Percentiles rank a stretch among this genome's conserved stretches.
phyloP scores from a whole-genome alignment of 1,140 invertebrate genomes.

The Drosophila setifemur region DNA sequence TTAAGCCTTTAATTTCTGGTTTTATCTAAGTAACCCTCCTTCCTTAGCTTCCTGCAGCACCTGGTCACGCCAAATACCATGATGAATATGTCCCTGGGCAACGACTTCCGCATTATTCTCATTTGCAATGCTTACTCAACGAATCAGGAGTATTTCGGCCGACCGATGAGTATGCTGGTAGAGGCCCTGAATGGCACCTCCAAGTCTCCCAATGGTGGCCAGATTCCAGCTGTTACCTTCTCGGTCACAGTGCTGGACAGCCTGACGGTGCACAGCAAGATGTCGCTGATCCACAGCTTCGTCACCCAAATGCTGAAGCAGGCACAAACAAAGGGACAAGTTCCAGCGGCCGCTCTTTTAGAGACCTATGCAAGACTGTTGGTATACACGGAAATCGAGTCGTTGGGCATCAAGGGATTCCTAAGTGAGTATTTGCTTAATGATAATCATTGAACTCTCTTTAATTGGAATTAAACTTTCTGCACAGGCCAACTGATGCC shows the following conservation, averaged over 20 bases:
- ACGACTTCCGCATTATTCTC: constrained; percentile 94
- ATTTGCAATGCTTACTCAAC: constrained; percentile 97
- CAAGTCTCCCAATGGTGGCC: constrained; percentile 84
- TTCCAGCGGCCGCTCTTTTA: constrained; percentile 93
- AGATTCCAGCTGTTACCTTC: constrained; percentile 88
- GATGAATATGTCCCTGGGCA: constrained; percentile 87
- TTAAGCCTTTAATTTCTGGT: background rate
- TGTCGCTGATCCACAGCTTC: constrained; percentile 94
- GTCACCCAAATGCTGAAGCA: constrained; percentile 80
- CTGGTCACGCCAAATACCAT: constrained; percentile 88
- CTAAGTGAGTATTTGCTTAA: constrained; percentile 88
- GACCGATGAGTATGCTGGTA: constrained; percentile 94
- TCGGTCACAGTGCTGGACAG: constrained; percentile 97
- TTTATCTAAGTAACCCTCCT: background rate
- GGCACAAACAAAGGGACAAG: constrained; percentile 89
- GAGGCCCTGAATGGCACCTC: constrained; percentile 93
- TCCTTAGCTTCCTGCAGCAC: constrained; percentile 90
- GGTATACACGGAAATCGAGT: constrained; percentile 98
- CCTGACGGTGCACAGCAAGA: constrained; percentile 97
- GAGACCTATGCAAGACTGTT: constrained; percentile 97
- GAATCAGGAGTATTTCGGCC: constrained; percentile 91
- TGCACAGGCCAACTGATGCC: constrained; percentile 91
- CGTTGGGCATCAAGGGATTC: constrained; percentile 97
- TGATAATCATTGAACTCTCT: too few relatives aligned
- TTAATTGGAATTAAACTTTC: background rate